Base-by-base conservation (phyloP, 92 coral and sea anemone genomes). In the Scolanthus callimorphus region DNA sequence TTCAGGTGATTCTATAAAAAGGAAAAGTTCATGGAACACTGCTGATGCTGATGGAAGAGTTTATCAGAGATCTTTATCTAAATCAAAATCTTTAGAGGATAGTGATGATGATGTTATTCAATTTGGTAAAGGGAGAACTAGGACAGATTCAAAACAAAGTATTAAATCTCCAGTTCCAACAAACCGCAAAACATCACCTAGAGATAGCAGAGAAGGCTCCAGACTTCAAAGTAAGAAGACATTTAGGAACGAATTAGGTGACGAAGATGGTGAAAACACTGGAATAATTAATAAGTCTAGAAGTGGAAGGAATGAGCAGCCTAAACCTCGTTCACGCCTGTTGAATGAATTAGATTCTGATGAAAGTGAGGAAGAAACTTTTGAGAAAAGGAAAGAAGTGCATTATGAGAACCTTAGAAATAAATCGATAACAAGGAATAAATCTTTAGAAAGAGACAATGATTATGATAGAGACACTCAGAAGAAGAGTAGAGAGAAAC, bases 121-220 rank as follows among this genome's bases (percentile, higher is more conserved):
- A 45, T 19, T 20, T 20, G 6, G 27, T 38, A 4, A 17, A 62
- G 30, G 45, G 11, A 27, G 17, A 21, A 17, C 29, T 23, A 51
- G 21, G 26, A 52, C 27, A 23, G 52, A 23, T 2, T 41, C 52
- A 38, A 59, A 66, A 25, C 38, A 53, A 25, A 53, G 59, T 26
- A 39, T 51, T 53, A n/a, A n/a, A n/a, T n/a, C n/a, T n/a, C n/a
- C n/a, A n/a, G n/a, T n/a, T n/a, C n/a, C n/a, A n/a, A n/a, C n/a
- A n/a, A n/a, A n/a, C n/a, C n/a, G n/a, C n/a, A n/a, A n/a, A n/a
- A n/a, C n/a, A n/a, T n/a, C n/a, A n/a, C n/a, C n/a, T n/a, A n/a
- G n/a, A n/a, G n/a, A n/a, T n/a, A n/a, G n/a, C n/a, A n/a, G n/a
- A n/a, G n/a, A n/a, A n/a, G n/a, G n/a, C n/a, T n/a, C n/a, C n/a